Conservation (phyloP, 2,797 vertebrate genomes). For the Spinibarbus caldwelli region DNA sequence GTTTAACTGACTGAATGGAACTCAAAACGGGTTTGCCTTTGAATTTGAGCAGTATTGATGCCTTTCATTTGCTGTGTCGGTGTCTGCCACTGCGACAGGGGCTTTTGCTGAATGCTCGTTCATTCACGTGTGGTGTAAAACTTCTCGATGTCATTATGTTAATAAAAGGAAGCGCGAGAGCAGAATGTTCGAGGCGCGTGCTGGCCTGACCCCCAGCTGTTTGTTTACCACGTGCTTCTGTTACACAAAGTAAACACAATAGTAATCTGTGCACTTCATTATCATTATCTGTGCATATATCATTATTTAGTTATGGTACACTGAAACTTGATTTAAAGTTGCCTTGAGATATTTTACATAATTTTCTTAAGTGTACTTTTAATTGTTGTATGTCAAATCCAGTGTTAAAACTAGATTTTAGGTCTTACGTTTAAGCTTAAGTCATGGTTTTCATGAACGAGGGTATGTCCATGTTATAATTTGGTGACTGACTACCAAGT, state of each 20-base stretch:
- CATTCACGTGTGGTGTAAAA: conserved; percentile 22
- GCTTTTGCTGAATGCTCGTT: not conserved
- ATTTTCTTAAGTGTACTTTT: not conserved
- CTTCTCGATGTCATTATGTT: conserved; percentile 12
- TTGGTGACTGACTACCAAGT: not conserved
- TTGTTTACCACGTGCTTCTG: conserved; percentile 44
- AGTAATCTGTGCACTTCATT: not conserved
- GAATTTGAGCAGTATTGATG: not conserved
- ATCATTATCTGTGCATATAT: no score
- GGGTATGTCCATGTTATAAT: not conserved
- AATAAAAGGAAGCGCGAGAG: conserved; percentile 19
- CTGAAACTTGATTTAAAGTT: not conserved
- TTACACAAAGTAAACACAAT: conserved; percentile 50
- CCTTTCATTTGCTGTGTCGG: not conserved
- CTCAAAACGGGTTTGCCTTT: no score
- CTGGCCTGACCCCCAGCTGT: conserved; percentile 31
- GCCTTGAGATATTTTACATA: not conserved
- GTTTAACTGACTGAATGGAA: not conserved
- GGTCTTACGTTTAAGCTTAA: not conserved
- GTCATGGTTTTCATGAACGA: not conserved
- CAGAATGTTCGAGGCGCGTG: conserved; percentile 39
- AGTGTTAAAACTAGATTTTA: not conserved
- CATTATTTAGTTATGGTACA: conserved; percentile 20
- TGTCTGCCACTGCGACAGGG: not conserved
- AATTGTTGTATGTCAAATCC: not conserved